Percentiles rank a stretch among this genome's conserved stretches.
phyloP scores from a whole-genome alignment of 1,140 invertebrate species.

The Phenacoccus solenopsis region DNA sequence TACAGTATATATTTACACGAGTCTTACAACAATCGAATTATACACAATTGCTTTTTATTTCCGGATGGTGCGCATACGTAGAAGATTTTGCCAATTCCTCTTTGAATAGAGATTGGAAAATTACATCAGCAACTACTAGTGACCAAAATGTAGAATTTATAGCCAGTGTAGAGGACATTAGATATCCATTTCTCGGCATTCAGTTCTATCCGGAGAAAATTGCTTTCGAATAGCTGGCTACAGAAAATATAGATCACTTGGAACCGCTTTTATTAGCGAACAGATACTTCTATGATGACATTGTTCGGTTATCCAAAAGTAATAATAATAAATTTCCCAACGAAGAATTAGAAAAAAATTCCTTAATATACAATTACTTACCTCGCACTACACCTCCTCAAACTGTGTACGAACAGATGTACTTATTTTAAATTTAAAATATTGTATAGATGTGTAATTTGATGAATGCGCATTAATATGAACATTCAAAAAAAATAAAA shows the following conservation, averaged over 20 bases:
- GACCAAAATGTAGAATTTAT: slow-evolving; percentile 48
- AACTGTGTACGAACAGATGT: background rate
- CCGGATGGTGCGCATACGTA: background rate
- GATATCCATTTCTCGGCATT: slow-evolving; percentile 66
- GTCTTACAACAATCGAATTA: too few relatives aligned
- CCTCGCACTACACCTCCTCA: background rate
- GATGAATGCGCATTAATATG: background rate
- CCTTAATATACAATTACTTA: background rate
- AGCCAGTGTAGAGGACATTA: slow-evolving; percentile 49
- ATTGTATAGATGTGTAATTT: background rate
- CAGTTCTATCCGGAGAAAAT: slow-evolving; percentile 90
- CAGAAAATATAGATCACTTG: slow-evolving; percentile 45
- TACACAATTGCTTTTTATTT: too few relatives aligned
- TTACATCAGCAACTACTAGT: slow-evolving; percentile 59
- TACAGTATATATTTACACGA: too few relatives aligned
- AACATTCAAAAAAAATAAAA: background rate
- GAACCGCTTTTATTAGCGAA: slow-evolving; percentile 43
- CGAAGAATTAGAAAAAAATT: background rate
- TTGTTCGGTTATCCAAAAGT: slow-evolving; percentile 15
- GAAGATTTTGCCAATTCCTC: background rate
- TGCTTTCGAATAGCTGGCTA: slow-evolving; percentile 55
- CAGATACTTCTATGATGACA: slow-evolving; percentile 71
- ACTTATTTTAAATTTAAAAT: background rate
- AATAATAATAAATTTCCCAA: background rate
- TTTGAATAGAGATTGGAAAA: slow-evolving; percentile 37